Evolutionary conservation across 2,113 vertebrate species (phyloP).

Genomic region (Pelecanus crispus): DNA sequence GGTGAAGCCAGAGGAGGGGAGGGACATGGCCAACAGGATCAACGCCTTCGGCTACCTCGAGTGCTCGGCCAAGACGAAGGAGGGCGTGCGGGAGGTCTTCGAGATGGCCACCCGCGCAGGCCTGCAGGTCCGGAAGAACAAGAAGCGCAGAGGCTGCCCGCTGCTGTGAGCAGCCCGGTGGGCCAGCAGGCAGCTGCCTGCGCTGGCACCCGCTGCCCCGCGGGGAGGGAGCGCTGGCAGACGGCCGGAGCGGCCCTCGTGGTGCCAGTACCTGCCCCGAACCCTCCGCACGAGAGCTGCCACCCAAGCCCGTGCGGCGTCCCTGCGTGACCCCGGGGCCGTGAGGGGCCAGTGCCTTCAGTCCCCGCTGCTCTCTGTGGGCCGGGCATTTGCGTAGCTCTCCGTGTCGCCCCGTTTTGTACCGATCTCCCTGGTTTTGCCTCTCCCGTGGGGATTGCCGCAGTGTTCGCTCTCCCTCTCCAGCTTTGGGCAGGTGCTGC

Average conservation of each 20-base stretch:
- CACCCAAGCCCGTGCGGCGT: fast-evolving
- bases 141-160: slow-evolving; percentile 84
- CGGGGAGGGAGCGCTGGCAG: not conserved
- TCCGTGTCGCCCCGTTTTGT: not conserved
- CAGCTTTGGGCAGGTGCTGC: not conserved
- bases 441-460: not conserved
- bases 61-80: slow-evolving; percentile 98
- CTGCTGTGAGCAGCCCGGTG: slow-evolving; percentile 77
- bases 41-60: slow-evolving; percentile 96
- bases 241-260: fast-evolving
- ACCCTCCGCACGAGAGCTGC: not conserved
- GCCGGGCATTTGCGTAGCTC: not conserved
- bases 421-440: not conserved
- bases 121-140: slow-evolving; percentile 94
- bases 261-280: not conserved
- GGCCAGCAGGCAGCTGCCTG: not conserved
- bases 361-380: not conserved
- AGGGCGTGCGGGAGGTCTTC: slow-evolving; percentile 94
- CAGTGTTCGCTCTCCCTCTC: not conserved
- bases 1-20: slow-evolving; percentile 90
- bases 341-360: not conserved
- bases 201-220: not conserved
- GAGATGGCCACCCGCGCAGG: slow-evolving; percentile 97
- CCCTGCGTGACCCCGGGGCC: not conserved
- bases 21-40: slow-evolving; percentile 97